Conservation (phyloP, 1,140 invertebrate genomes). For the Hyposmocoma kahamanoa region DNA sequence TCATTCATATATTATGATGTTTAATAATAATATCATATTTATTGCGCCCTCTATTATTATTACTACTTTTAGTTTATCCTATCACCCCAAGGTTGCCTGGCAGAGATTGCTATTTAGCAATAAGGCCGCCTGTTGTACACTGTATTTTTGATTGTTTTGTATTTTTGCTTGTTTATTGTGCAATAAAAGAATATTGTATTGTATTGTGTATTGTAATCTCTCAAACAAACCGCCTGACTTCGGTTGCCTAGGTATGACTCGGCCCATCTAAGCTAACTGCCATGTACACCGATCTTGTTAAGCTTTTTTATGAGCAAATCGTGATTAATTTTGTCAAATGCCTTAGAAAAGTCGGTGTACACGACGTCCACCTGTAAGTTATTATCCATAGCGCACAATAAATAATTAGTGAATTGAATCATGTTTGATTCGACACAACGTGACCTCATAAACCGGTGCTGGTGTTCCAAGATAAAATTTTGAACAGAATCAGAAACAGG, state of each 20-base stretch:
- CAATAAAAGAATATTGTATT: no score
- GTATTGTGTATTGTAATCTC: no score
- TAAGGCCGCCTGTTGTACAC: no score
- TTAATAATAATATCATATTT: no score
- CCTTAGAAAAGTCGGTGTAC: constrained; percentile 39
- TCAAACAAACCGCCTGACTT: no score
- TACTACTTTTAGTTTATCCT: no score
- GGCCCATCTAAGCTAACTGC: constrained; percentile 18
- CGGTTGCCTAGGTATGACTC: constrained; percentile 18
- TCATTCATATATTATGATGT: no score
- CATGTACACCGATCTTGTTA: constrained; percentile 16
- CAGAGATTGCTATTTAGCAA: no score
- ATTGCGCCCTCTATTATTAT: no score
- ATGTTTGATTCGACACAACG: constrained; percentile 8
- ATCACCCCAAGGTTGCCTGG: no score
- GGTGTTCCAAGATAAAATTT: neutral
- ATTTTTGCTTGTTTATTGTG: no score
- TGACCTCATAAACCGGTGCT: neutral
- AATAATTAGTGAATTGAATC: constrained; percentile 18
- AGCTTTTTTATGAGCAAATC: constrained; percentile 13
- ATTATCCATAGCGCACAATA: constrained; percentile 17
- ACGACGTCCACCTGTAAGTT: constrained; percentile 30
- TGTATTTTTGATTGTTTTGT: no score
- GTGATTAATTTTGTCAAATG: constrained; percentile 35
- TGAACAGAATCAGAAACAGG: constrained; percentile 7